Base-by-base conservation (phyloP, 2,888 invertebrate genomes). In the Acleris literana region DNA sequence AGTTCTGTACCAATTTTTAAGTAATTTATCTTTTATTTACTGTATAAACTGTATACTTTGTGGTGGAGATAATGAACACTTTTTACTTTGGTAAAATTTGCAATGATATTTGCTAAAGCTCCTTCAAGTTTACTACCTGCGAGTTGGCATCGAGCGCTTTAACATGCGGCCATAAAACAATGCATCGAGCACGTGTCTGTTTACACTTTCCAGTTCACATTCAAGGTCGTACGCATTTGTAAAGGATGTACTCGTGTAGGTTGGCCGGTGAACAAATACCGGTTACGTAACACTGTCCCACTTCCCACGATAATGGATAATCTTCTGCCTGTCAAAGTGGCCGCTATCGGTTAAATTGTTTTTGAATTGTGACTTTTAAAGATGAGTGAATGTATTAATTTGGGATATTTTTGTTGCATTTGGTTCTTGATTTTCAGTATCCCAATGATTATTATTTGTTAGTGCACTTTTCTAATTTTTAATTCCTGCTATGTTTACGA, bases 141-240 rank as follows among this genome's bases (percentile, higher is more conserved):
- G 64, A 77, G 78, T 77, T 79, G 77, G 80, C 78, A 80, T 79
- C 76, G 80, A 80, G 81, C 82, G 86, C 82, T 79, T 81, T 83
- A 82, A 81, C 81, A 79, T 81, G 80, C 83, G 78, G 82, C 82
- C 87, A 90, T 92, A 89, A 92, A 92, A 92, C 92, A 92, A 92
- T 92, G 92, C 92, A 91, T 88, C 85, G 88, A 84, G 81, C 92
- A 88, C 90, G 90, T 90, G 92, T 87, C 84, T 86, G 88, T 87
- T 89, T 89, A 91, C 90, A 90, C 88, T 91, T 90, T 87, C 86
- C 89, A 90, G 92, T 91, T 91, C 90, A 89, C 88, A 89, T 87
- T 85, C 88, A 92, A 92, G 92, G 92, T 88, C 91, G 88, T 88
- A 90, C 90, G 92, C 90, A 90, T 92, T 91, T 90, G 92, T 90